phyloP scores from a whole-genome alignment of 2,113 vertebrate species.

The Dascyllus trimaculatus region DNA sequence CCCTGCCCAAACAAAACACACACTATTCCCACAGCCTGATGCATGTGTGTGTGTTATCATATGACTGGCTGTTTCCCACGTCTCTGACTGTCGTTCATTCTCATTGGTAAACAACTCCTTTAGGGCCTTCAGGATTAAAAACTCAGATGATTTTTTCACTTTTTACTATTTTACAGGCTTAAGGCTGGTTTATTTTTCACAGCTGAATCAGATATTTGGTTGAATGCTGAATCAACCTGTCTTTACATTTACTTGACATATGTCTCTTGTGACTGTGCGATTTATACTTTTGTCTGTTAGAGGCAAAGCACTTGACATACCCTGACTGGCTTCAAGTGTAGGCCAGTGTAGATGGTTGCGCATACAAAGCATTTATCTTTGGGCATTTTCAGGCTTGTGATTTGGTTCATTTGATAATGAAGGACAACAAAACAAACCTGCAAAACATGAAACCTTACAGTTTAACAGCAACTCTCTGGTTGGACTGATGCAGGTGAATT shows the following conservation, averaged over 20 bases:
- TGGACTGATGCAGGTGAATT: too few species aligned
- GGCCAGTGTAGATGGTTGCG: background rate
- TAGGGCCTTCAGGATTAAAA: constrained; percentile 7
- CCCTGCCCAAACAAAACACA: constrained; percentile 53
- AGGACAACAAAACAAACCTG: too few species aligned
- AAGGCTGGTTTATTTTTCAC: background rate
- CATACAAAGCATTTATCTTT: background rate
- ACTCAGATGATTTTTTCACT: constrained; percentile 16
- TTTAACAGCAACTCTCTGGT: too few species aligned
- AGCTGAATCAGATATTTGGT: background rate
- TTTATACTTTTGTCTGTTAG: background rate
- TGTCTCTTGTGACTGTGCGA: background rate
- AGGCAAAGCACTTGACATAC: background rate
- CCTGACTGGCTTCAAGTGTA: background rate
- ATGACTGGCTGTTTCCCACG: constrained; percentile 9
- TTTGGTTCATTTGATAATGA: too few species aligned
- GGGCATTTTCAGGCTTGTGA: too few species aligned
- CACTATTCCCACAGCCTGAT: constrained; percentile 18
- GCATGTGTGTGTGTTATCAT: constrained; percentile 2
- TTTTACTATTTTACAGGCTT: background rate
- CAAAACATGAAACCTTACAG: too few species aligned
- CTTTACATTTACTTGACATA: background rate
- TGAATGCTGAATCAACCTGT: background rate
- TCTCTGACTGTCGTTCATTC: background rate
- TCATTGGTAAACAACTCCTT: background rate